Evolutionary conservation across 2,888 invertebrate species (phyloP), one percentile per base, ranked within the genome.

Genomic region (Oscheius sp.): DNA sequence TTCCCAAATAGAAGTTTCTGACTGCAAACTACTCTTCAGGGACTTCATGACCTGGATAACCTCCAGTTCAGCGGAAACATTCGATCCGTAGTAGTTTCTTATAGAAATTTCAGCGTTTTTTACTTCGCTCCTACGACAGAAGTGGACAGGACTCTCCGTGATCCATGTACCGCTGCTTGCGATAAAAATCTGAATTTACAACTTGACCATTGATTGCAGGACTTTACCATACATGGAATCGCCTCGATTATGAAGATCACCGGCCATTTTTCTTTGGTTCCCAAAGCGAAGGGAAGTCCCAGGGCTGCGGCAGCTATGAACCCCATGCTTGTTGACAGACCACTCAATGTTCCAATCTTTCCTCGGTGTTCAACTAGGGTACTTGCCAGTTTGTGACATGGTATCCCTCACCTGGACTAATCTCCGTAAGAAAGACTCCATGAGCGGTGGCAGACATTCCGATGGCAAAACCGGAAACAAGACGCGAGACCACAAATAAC

Each of bases 361-460:
- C 87, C 87, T 10, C 85, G 82, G 53, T 75, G 81, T 21, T 63
- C 60, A 1, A 78, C 80, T 81, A 50, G 59, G 10, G 2, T 51
- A 2, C 51, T 53, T 1, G 47, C 42, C 4, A 21, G 11, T 63
- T 21, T 21, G 21, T 21, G 21, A 21, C 21, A 21, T 21, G 21
- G 21, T 21, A 21, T 21, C 21, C 21, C 21, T 21, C 21, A 70
- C 84, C 78, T 33, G 86, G 86, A 72, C 82, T 81, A 21, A 87
- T 85, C 58, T 87, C 86, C 0, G 85, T 77, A 50, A 87, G 53
- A 59, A 83, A 87, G 11, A 87, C 82, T 2, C 81, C 82, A 47
- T 86, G 84, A 0, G 81, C 80, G 0, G 86, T 84, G 3, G 82
- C 83, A 2, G 79, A 82, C 70, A 86, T 76, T 9, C 86, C 87